Evolutionary conservation across 2,797 vertebrate genomes (phyloP).

Genomic region (Leptodactylus fallax): DNA sequence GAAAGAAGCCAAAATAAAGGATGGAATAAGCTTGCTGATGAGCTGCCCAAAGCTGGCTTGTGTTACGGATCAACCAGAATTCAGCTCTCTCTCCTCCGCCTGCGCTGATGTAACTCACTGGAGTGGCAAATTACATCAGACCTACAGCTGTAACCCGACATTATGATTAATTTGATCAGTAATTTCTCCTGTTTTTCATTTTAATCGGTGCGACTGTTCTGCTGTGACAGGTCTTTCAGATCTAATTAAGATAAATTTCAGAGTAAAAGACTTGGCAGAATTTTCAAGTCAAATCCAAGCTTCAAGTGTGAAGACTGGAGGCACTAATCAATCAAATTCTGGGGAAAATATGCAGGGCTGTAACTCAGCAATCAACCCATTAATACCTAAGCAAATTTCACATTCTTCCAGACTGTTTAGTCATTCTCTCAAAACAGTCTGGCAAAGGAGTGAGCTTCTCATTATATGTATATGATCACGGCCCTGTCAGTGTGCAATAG

Average conservation of each 20-base stretch:
- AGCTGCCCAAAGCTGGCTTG: conserved; percentile 78
- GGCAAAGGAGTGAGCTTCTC: conserved; percentile 60
- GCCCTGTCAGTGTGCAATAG: conserved; percentile 58
- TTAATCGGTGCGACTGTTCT: conserved; percentile 99
- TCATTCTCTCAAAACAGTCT: conserved; percentile 78
- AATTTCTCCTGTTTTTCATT: conserved; percentile 99
- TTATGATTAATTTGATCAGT: conserved; percentile 99
- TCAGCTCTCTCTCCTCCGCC: conserved; percentile 84
- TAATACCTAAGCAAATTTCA: conserved; percentile 99
- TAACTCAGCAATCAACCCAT: conserved; percentile 88
- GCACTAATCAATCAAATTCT: conserved; percentile 96
- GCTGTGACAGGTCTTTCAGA: conserved; percentile 99
- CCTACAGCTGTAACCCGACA: conserved; percentile 99
- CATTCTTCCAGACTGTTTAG: conserved; percentile 90
- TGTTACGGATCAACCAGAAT: conserved; percentile 92
- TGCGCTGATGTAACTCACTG: conserved; percentile 99
- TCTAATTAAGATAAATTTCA: conserved; percentile 99
- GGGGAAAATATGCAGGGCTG: conserved; percentile 80
- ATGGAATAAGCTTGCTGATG: conserved; percentile 79
- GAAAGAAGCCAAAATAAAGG: conserved; percentile 77
- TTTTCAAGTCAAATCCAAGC: conserved; percentile 92
- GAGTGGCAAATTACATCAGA: conserved; percentile 99
- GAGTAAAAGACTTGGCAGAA: conserved; percentile 98
- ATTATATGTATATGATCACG: conserved; percentile 59
- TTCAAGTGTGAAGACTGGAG: conserved; percentile 92